These are phyloP conservation scores for Campylomormyrus numenius DNA, from an alignment of 2,113 vertebrate species.

Conservation along the genomic window DNA sequence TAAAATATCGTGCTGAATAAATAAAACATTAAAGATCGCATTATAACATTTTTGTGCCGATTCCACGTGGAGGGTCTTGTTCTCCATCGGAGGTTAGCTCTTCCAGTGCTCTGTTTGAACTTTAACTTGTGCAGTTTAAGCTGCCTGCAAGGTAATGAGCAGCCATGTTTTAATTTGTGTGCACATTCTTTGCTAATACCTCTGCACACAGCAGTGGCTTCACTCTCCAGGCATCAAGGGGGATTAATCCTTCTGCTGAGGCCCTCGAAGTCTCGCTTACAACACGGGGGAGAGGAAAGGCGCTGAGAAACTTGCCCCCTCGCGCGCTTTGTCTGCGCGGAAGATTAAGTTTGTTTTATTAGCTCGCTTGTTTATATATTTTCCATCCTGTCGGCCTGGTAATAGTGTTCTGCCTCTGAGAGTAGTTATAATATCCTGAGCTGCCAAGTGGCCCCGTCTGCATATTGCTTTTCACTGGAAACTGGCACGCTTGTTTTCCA, in stretches of 20 bases:
- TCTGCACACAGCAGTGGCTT: neutral
- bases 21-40: neutral
- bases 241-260: neutral
- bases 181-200: neutral
- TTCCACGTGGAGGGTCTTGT: neutral
- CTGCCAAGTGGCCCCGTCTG: neutral
- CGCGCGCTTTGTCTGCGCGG: neutral
- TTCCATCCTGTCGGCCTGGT: neutral
- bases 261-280: neutral
- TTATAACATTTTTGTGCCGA: neutral
- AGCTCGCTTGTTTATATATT: neutral
- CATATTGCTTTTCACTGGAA: neutral
- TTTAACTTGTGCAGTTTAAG: neutral
- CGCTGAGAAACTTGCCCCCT: neutral
- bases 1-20: neutral
- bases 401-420: neutral
- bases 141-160: neutral
- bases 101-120: neutral
- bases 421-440: neutral
- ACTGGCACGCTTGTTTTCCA: neutral
- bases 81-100: neutral
- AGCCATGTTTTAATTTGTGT: neutral
- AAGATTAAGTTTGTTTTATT: constrained; percentile 1
- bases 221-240: neutral
- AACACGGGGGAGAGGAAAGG: neutral